phyloP scores from a whole-genome alignment of 2,888 invertebrate species.

The Nomada lathburiana region DNA sequence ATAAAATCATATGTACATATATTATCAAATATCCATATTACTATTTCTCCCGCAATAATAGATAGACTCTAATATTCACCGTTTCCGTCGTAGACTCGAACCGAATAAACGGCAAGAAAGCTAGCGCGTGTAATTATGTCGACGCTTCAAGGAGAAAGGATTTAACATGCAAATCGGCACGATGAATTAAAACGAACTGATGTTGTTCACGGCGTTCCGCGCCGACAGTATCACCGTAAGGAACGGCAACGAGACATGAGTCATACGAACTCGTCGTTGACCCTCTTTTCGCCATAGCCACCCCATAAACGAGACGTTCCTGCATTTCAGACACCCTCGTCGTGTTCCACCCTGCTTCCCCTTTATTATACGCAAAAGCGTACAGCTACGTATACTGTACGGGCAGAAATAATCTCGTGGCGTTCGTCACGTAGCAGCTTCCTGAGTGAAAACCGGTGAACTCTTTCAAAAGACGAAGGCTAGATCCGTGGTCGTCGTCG shows the following conservation, averaged over 20 bases:
- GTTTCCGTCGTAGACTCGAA: background rate
- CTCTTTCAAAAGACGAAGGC: constrained; percentile 14
- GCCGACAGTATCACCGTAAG: constrained; percentile 55
- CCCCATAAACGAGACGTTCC: constrained; percentile 24
- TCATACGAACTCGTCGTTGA: constrained; percentile 54
- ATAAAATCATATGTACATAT: no score
- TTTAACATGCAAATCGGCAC: constrained; percentile 23
- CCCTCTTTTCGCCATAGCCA: constrained; percentile 49
- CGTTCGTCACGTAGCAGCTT: constrained; percentile 34
- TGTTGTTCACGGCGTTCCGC: constrained; percentile 51
- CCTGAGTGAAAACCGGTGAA: constrained; percentile 9
- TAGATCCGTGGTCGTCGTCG: background rate
- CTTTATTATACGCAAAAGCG: background rate
- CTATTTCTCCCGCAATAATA: background rate
- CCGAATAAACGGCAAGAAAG: constrained; percentile 24
- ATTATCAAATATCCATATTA: no score
- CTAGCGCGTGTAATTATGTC: constrained; percentile 27
- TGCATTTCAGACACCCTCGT: constrained; percentile 23
- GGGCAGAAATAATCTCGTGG: constrained; percentile 14
- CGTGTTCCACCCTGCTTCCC: constrained; percentile 9
- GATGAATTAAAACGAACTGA: constrained; percentile 31
- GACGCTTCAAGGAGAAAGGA: constrained; percentile 34
- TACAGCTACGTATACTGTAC: background rate
- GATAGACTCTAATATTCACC: background rate
- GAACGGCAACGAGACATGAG: constrained; percentile 44